Evolutionary conservation across 2,113 vertebrate species (phyloP).

Genomic region (Xyliphius kryptos): DNA sequence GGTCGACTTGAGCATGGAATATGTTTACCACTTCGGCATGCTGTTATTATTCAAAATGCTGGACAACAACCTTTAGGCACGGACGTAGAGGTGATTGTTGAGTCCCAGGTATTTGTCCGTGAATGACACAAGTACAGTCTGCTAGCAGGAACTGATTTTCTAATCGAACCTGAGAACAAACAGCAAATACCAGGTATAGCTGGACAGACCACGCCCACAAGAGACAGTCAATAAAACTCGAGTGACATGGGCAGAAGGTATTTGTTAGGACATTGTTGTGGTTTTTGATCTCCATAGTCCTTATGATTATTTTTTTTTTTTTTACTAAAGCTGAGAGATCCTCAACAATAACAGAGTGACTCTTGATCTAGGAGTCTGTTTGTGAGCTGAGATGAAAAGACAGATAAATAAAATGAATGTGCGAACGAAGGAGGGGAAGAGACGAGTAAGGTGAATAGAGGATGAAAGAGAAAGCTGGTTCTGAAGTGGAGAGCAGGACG

Average conservation of each 20-base stretch:
- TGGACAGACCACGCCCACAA: not conserved
- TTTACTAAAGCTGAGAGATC: not conserved
- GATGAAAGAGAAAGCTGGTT: conserved; percentile 3
- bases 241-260: not conserved
- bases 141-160: not conserved
- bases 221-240: not conserved
- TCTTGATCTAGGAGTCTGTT: not conserved
- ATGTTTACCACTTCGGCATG: too few species aligned
- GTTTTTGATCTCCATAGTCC: not conserved
- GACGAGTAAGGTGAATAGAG: not conserved
- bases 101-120: not conserved
- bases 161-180: not conserved
- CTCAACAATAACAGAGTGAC: not conserved
- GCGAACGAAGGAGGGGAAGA: not conserved
- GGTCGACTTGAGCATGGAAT: too few species aligned
- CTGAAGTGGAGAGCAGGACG: conserved; percentile 13
- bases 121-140: not conserved
- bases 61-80: not conserved
- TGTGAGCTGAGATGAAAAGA: conserved; percentile 12
- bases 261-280: not conserved
- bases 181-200: not conserved
- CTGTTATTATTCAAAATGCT: too few species aligned
- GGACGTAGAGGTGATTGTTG: not conserved
- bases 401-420: conserved; percentile 18
- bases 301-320: not conserved